Percentiles rank a stretch among this genome's conserved stretches.
These are phyloP conservation scores for Baryphthengus martii DNA, from an alignment of 2,113 vertebrate species.

Conservation along the genomic window DNA sequence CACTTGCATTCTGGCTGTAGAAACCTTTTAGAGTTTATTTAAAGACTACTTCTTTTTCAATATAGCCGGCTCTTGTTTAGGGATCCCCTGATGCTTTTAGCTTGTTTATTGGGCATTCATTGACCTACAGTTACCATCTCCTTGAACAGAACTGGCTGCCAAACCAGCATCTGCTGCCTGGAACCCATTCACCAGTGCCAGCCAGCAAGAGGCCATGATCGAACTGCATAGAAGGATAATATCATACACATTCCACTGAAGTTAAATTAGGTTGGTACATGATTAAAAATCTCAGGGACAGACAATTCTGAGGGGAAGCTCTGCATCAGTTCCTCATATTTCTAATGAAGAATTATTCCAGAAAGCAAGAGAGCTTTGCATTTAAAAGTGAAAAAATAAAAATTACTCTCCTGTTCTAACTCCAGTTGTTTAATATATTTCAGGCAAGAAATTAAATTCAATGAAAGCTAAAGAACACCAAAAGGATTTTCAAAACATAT, in stretches of 20 bases:
- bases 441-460: neutral
- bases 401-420: neutral
- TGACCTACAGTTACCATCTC: neutral
- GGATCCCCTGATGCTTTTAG: slow-evolving; percentile 3
- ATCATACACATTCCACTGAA: neutral
- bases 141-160: neutral
- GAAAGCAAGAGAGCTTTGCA: neutral
- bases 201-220: neutral
- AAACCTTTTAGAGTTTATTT: slow-evolving; percentile 23
- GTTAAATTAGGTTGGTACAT: neutral
- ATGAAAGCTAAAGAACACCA: slow-evolving; percentile 6
- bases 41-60: neutral
- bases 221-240: neutral
- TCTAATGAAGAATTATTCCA: neutral
- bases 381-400: neutral
- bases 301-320: neutral
- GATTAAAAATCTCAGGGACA: neutral
- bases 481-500: slow-evolving; percentile 37
- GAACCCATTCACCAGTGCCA: neutral
- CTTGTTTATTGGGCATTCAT: neutral
- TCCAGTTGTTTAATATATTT: neutral
- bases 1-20: neutral
- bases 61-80: slow-evolving; percentile 5
- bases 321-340: neutral
- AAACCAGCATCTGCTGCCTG: slow-evolving; percentile 9